Conservation (phyloP, 2,888 invertebrate genomes). For the Gasteruption jaculator region DNA sequence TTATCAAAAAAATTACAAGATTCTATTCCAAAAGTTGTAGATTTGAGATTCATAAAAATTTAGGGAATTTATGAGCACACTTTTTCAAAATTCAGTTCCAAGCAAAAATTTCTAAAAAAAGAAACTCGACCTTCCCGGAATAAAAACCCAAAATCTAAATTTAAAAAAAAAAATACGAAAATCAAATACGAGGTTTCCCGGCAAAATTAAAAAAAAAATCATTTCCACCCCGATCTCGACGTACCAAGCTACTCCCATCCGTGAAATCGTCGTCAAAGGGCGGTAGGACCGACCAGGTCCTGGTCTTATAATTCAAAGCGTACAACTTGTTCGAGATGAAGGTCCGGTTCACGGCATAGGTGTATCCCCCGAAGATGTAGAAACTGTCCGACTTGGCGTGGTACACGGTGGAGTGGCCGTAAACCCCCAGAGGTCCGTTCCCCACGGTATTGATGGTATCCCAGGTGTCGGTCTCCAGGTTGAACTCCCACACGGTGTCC, state of each 20-base stretch:
- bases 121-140: too few species aligned
- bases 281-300: constrained; percentile 76
- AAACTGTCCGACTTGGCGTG: constrained; percentile 76
- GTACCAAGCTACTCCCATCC: constrained; percentile 50
- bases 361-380: constrained; percentile 86
- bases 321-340: constrained; percentile 72
- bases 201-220: too few species aligned
- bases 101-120: too few species aligned
- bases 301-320: constrained; percentile 71
- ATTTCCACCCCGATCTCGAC: too few species aligned
- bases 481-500: constrained; percentile 75
- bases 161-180: too few species aligned
- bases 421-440: constrained; percentile 73
- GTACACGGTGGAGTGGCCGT: constrained; percentile 87
- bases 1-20: too few species aligned
- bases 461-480: constrained; percentile 73
- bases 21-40: too few species aligned
- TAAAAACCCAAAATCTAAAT: too few species aligned
- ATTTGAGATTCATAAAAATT: too few species aligned
- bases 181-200: too few species aligned
- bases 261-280: constrained; percentile 59
- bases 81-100: too few species aligned
- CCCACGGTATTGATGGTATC: constrained; percentile 66
- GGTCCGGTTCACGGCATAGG: constrained; percentile 69
- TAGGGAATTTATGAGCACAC: too few species aligned